Evolutionary conservation across 1,140 invertebrate species (phyloP).

Genomic region (Drosophila baimaii): DNA sequence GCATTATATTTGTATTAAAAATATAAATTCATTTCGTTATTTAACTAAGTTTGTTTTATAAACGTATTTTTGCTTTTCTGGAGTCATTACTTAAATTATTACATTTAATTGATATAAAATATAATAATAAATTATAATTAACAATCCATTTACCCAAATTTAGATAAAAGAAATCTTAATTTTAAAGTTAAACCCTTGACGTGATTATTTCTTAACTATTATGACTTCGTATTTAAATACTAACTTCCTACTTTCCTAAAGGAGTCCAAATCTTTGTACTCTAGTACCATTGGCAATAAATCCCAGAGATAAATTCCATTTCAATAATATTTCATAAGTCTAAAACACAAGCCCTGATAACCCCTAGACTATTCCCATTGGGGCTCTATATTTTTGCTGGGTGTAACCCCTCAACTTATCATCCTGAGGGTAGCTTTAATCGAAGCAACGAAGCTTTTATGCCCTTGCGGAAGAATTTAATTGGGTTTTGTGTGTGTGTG

Average conservation of each 20-base stretch:
- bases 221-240: background rate
- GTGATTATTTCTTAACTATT: no score
- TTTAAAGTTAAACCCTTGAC: no score
- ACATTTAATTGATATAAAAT: no score
- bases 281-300: background rate
- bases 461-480: constrained; percentile 59
- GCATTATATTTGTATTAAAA: no score
- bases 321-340: background rate
- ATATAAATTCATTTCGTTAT: no score
- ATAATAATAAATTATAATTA: no score
- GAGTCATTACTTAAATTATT: no score
- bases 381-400: background rate
- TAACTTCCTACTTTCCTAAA: background rate
- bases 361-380: background rate
- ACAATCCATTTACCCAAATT: no score
- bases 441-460: constrained; percentile 54
- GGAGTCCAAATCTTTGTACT: accelerated
- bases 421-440: constrained; percentile 38
- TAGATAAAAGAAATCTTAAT: no score
- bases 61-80: no score
- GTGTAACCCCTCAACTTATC: background rate
- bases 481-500: constrained; percentile 48
- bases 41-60: no score
- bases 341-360: background rate
- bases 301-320: background rate